These are phyloP conservation scores for Cydia amplana DNA, from an alignment of 1,140 invertebrate genomes.

Conservation along the genomic window DNA sequence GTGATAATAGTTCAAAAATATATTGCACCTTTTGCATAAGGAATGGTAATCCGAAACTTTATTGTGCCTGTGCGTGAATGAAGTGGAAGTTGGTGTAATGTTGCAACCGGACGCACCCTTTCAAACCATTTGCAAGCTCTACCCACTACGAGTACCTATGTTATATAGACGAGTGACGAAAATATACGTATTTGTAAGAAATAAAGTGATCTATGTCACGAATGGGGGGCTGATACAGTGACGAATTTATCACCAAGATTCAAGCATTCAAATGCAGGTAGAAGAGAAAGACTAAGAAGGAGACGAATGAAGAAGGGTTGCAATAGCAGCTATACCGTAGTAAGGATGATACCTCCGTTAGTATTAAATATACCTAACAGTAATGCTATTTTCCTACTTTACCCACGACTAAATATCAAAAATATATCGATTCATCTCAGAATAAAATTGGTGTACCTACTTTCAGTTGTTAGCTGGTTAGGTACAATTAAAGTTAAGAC, in stretches of 20 bases:
- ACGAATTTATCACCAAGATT: no score
- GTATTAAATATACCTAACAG: no score
- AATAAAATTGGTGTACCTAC: neutral
- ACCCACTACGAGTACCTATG: conserved; percentile 9
- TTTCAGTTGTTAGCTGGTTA: no score
- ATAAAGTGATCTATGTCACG: conserved; percentile 20
- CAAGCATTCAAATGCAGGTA: no score
- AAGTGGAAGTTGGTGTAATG: conserved; percentile 66
- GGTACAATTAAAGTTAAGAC: no score
- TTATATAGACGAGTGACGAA: no score
- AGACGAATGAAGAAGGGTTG: no score
- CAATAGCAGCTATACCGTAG: no score
- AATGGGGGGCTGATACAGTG: no score
- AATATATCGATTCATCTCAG: neutral
- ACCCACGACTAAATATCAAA: neutral
- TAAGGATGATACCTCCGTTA: no score
- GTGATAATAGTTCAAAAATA: neutral
- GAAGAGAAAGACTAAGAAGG: no score
- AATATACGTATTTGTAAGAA: conserved; percentile 34
- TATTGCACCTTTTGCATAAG: conserved; percentile 33
- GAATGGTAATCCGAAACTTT: conserved; percentile 21
- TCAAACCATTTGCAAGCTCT: conserved; percentile 33
- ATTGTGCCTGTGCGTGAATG: conserved; percentile 8
- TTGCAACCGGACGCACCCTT: conserved; percentile 65
- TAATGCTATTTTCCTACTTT: no score